phyloP scores from a whole-genome alignment of 1,140 invertebrate species.

The Formica selysi region DNA sequence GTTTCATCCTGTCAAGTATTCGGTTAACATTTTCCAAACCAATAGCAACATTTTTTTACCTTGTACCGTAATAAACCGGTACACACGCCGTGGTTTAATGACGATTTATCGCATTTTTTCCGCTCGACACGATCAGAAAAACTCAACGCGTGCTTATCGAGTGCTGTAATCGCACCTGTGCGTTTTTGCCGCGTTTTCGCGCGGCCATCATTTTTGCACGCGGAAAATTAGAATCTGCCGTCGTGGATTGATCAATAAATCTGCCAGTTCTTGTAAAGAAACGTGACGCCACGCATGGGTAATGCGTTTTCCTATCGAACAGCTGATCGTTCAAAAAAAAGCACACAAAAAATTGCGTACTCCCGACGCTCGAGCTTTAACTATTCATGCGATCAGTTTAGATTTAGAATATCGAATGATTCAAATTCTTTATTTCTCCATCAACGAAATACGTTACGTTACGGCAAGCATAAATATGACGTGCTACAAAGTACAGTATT shows the following conservation, averaged over 20 bases:
- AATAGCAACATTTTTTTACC: conserved; percentile 46
- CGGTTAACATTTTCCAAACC: conserved; percentile 32
- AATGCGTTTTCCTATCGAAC: conserved; percentile 34
- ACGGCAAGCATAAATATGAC: neutral
- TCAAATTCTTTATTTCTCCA: neutral
- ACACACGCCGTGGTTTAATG: conserved; percentile 27
- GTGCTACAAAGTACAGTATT: too few relatives aligned
- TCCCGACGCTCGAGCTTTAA: neutral
- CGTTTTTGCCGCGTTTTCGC: conserved; percentile 41
- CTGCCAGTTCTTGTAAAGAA: conserved; percentile 44
- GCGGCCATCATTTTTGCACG: conserved; percentile 56
- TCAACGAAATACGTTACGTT: neutral
- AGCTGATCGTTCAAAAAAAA: conserved; percentile 2
- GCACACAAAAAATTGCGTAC: neutral
- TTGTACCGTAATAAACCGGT: conserved; percentile 60
- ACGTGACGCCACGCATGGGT: conserved; percentile 23
- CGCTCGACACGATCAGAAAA: conserved; percentile 26
- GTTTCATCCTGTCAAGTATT: too few relatives aligned
- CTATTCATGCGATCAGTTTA: neutral
- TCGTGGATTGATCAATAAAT: conserved; percentile 43
- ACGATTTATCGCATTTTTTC: conserved; percentile 61
- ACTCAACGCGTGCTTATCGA: conserved; percentile 53
- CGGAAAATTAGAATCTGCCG: conserved; percentile 55
- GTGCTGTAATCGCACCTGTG: conserved; percentile 46
- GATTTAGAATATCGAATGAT: conserved; percentile 18